Percentiles rank a stretch among this genome's conserved stretches.
phyloP scores from a whole-genome alignment of 1,140 invertebrate species.

The Berghia stephanieae region DNA sequence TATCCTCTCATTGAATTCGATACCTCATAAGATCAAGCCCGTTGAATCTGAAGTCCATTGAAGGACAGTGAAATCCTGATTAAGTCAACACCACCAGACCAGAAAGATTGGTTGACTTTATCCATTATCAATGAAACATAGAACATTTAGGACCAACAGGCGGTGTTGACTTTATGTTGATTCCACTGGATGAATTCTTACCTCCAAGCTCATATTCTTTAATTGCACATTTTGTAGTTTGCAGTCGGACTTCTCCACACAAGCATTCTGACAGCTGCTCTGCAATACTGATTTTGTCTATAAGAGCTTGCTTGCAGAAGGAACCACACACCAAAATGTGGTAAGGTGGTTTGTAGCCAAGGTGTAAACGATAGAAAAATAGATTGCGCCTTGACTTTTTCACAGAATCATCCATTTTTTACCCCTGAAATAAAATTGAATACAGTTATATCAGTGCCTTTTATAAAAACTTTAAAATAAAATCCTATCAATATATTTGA shows the following conservation, averaged over 20 bases:
- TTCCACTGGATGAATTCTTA: too few relatives aligned
- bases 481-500: too few relatives aligned
- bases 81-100: too few relatives aligned
- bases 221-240: constrained; percentile 92
- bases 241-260: constrained; percentile 82
- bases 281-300: constrained; percentile 77
- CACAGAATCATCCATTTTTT: constrained; percentile 49
- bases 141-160: too few relatives aligned
- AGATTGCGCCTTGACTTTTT: constrained; percentile 86
- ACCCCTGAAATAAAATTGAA: too few relatives aligned
- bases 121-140: neutral
- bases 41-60: too few relatives aligned
- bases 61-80: too few relatives aligned
- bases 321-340: constrained; percentile 92
- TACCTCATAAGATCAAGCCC: too few relatives aligned
- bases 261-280: constrained; percentile 95
- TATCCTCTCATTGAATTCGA: too few relatives aligned
- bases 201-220: constrained; percentile 88
- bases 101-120: neutral
- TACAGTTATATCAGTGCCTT: too few relatives aligned
- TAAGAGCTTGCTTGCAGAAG: constrained; percentile 88
- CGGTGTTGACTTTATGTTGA: too few relatives aligned
- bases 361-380: constrained; percentile 87
- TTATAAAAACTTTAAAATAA: too few relatives aligned
- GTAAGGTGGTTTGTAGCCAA: constrained; percentile 85